Evolutionary conservation across 2,113 vertebrate species (phyloP).

Genomic region (Reinhardtius hippoglossoides): DNA sequence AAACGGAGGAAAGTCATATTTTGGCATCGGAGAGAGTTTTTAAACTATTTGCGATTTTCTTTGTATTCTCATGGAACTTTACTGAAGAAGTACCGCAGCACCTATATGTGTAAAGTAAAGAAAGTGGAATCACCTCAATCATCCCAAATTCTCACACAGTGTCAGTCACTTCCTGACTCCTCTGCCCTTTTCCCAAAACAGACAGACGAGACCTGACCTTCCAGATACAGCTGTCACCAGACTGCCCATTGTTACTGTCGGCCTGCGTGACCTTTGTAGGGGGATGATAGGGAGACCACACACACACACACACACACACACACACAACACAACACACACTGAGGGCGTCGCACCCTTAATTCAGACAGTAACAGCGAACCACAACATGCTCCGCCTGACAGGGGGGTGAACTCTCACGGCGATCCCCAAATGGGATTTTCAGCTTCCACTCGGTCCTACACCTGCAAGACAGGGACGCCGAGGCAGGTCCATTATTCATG

Average conservation of each 20-base stretch:
- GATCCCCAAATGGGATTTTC: constrained; percentile 32
- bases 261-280: constrained; percentile 42
- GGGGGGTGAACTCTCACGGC: constrained; percentile 5
- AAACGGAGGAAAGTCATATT: neutral
- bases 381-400: neutral
- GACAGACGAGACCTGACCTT: constrained; percentile 45
- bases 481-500: constrained; percentile 63
- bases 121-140: neutral
- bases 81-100: neutral
- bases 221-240: constrained; percentile 34
- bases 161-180: constrained; percentile 9
- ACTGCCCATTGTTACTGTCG: constrained; percentile 11
- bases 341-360: neutral
- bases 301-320: neutral
- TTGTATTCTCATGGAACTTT: neutral
- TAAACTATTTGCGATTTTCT: neutral
- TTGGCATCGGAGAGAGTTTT: neutral
- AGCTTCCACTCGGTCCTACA: constrained; percentile 17
- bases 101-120: neutral
- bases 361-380: constrained; percentile 1
- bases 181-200: constrained; percentile 47
- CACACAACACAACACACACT: constrained; percentile 2
- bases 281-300: constrained; percentile 17
- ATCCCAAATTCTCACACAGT: neutral
- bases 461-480: constrained; percentile 37